Conservation (phyloP, 2,113 vertebrate genomes). For the Phrynosoma platyrhinos region DNA sequence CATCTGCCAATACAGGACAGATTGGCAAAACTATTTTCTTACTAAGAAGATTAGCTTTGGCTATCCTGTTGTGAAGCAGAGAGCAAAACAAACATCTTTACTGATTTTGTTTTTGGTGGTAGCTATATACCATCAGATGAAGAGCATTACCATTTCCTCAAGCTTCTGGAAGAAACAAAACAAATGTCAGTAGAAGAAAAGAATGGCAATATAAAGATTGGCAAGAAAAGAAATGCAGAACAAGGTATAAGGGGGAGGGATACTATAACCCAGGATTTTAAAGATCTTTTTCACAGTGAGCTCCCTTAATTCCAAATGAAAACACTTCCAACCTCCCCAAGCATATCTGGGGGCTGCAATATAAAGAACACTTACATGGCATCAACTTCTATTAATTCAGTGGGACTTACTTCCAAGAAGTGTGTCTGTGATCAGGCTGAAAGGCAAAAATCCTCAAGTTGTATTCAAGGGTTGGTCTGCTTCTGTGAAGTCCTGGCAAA, state of each 20-base stretch:
- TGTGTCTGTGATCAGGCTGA: constrained; percentile 14
- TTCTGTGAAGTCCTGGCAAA: constrained; percentile 47
- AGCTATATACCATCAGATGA: not conserved
- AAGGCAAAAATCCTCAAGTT: constrained; percentile 9
- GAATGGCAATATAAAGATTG: not conserved
- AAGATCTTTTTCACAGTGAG: not conserved
- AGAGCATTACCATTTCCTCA: not conserved
- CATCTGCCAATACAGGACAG: not conserved
- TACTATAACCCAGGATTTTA: not conserved
- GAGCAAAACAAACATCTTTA: not conserved
- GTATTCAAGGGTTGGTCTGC: constrained; percentile 28
- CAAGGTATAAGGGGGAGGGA: constrained; percentile 11
- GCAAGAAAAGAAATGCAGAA: not conserved
- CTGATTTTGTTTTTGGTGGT: not conserved
- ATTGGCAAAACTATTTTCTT: not conserved
- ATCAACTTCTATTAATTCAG: constrained; percentile 25
- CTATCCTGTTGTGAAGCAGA: not conserved
- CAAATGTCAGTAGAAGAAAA: not conserved
- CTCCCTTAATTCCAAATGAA: constrained; percentile 11
- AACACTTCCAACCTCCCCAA: not conserved
- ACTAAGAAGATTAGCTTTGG: not conserved
- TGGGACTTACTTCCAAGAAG: constrained; percentile 9
- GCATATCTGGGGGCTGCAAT: not conserved
- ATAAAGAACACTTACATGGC: constrained; percentile 4
- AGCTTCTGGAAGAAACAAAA: not conserved